phyloP scores from a whole-genome alignment of 2,888 invertebrate species.

The Phasia obesa region DNA sequence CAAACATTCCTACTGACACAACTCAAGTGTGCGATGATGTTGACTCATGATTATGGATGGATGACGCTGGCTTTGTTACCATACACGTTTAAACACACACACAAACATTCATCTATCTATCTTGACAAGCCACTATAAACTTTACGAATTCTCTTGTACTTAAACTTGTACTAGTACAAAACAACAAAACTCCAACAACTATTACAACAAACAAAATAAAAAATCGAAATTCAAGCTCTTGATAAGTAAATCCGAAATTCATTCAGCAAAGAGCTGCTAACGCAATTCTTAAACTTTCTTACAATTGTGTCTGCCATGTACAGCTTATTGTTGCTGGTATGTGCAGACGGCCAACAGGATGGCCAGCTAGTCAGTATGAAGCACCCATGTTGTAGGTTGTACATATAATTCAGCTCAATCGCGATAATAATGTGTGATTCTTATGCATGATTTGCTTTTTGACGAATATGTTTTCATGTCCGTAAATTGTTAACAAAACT shows the following conservation, averaged over 20 bases:
- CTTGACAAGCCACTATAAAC: slow-evolving; percentile 63
- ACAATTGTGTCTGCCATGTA: slow-evolving; percentile 31
- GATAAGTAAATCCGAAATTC: slow-evolving; percentile 64
- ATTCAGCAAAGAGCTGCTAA: slow-evolving; percentile 55
- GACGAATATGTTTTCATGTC: slow-evolving; percentile 68
- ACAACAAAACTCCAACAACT: background rate
- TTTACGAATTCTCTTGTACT: slow-evolving; percentile 31
- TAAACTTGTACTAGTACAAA: slow-evolving; percentile 41
- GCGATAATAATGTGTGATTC: slow-evolving; percentile 67
- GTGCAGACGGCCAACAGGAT: slow-evolving; percentile 8
- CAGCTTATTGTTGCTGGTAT: slow-evolving; percentile 12
- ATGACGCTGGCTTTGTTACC: slow-evolving; percentile 54
- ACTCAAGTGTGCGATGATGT: slow-evolving; percentile 64
- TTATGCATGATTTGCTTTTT: slow-evolving; percentile 63
- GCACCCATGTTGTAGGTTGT: slow-evolving; percentile 51
- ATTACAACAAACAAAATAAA: slow-evolving; percentile 6
- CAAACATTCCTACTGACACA: slow-evolving; percentile 62
- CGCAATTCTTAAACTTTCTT: slow-evolving; percentile 53
- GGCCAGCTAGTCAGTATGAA: slow-evolving; percentile 1
- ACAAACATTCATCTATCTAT: slow-evolving; percentile 41
- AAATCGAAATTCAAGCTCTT: slow-evolving; percentile 53
- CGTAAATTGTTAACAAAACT: slow-evolving; percentile 63
- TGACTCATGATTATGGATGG: slow-evolving; percentile 67
- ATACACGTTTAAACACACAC: slow-evolving; percentile 34
- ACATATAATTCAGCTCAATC: slow-evolving; percentile 61